Conservation (phyloP, 1,140 invertebrate genomes). For the Drosophila albomicans region DNA sequence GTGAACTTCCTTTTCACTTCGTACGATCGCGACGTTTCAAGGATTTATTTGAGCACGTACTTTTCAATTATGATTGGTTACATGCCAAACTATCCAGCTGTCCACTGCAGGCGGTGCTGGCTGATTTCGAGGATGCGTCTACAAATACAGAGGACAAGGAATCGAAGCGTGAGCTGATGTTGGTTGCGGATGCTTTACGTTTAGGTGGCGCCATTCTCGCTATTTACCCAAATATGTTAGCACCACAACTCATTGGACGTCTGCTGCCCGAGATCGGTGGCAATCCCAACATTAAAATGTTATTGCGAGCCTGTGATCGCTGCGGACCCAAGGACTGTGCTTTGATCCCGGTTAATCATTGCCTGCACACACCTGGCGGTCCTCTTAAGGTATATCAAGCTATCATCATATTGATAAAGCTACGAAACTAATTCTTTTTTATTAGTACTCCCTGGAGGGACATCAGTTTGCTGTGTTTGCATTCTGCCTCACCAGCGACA, state of each 20-base stretch:
- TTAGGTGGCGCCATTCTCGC: conserved; percentile 96
- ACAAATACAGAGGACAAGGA: conserved; percentile 93
- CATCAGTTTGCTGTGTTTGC: conserved; percentile 99
- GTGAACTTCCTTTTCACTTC: conserved; percentile 97
- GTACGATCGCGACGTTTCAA: conserved; percentile 95
- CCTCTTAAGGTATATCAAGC: conserved; percentile 92
- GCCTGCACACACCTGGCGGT: conserved; percentile 98
- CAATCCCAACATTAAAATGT: conserved; percentile 91
- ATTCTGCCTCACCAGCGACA: conserved; percentile 96
- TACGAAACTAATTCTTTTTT: conserved; percentile 8
- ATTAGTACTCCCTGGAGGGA: conserved; percentile 97
- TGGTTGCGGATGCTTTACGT: conserved; percentile 97
- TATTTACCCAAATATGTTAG: conserved; percentile 97
- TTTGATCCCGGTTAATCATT: conserved; percentile 96
- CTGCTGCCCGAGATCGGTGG: conserved; percentile 95
- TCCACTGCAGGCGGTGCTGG: conserved; percentile 96
- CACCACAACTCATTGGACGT: conserved; percentile 96
- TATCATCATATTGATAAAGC: background rate
- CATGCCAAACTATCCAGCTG: conserved; percentile 98
- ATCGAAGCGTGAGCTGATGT: conserved; percentile 94
- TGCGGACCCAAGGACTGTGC: conserved; percentile 95
- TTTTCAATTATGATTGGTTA: conserved; percentile 99
- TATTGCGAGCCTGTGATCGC: conserved; percentile 95
- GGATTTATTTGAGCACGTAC: conserved; percentile 96
- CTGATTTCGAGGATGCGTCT: conserved; percentile 98